Base-by-base conservation (phyloP, 2,888 invertebrate genomes). In the Heteropelma amictum region DNA sequence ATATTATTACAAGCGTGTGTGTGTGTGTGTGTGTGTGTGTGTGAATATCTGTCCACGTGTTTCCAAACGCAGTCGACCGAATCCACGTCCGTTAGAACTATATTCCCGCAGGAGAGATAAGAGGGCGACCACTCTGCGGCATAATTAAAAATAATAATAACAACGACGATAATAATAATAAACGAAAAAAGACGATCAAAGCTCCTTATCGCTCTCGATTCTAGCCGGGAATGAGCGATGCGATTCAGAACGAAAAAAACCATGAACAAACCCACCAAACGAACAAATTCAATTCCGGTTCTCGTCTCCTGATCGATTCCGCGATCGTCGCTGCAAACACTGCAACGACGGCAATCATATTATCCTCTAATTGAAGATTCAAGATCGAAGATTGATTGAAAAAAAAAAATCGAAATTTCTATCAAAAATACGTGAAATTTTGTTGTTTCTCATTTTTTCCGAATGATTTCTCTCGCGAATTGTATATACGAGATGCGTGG, bases 61-160 rank as follows among this genome's bases (percentile, higher is more conserved):
- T 77, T 64, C 60, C 45, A 60, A 77, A 79, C 47, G 74, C 79
- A 77, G 56, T 79, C 76, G 74, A 79, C 76, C 79, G 70, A 70
- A 76, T 72, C 76, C 67, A 72, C 42, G 42, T 76, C 79, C 74
- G 79, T 79, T 79, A 79, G 74, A 64, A 67, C 51, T 72, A 67
- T 76, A 74, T 72, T 51, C 49, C 45, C 35, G 63, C 71, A 23
- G 14, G 47, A 51, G 60, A 60, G 72, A 71, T 73, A 67, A 74
- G 75, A 63, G 38, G 49, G 35, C 68, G n/a, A 51, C 19, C 23
- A 49, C 40, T 28, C n/a, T 26, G 35, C 12, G 17, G 10, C 35
- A 35, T 38, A 7, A n/a, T 51, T 30, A 19, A 4, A 26, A 19
- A 23, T 19, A 38, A 38, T 28, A 38, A 28, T 19, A 26, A 47